A percentile compares a stretch with the other conserved stretches of the same genome.
Evolutionary conservation across 2,888 invertebrate genomes (phyloP).

Genomic region (Rhopalosiphum nymphaeae): DNA sequence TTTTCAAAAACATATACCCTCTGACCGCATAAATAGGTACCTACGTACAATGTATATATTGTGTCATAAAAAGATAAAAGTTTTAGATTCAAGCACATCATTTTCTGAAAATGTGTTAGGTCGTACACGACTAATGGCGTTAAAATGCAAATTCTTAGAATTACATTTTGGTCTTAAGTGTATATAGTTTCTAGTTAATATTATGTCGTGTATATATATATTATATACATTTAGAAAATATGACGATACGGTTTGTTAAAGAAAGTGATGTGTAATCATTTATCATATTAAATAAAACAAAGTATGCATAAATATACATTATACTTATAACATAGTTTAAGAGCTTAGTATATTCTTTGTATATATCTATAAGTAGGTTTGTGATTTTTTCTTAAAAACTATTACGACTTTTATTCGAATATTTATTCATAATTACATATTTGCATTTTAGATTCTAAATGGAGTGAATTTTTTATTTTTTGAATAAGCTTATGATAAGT

Average conservation of each 20-base stretch:
- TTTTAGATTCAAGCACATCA: constrained; percentile 18
- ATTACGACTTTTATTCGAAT: background rate
- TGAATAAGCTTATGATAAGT: no score
- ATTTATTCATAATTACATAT: background rate
- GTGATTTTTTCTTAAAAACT: background rate
- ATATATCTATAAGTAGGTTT: background rate
- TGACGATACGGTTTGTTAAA: constrained; percentile 46
- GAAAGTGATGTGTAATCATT: constrained; percentile 6
- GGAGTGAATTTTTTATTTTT: no score
- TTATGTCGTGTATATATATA: background rate
- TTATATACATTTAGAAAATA: background rate
- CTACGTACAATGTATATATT: background rate
- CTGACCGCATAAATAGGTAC: background rate
- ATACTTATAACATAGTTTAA: background rate
- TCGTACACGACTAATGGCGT: constrained; percentile 51
- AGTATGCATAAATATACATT: background rate
- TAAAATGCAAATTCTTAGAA: constrained; percentile 57
- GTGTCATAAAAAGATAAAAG: constrained; percentile 39
- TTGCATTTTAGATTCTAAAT: background rate
- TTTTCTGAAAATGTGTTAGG: constrained; percentile 35
- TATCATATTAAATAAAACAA: constrained; percentile 30
- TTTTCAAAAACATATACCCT: background rate
- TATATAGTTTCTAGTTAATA: constrained; percentile 35
- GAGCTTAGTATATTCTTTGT: background rate
- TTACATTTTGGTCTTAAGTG: constrained; percentile 40